Base-by-base conservation (phyloP, 2,888 invertebrate species). In the Diachrysia chrysitis region DNA sequence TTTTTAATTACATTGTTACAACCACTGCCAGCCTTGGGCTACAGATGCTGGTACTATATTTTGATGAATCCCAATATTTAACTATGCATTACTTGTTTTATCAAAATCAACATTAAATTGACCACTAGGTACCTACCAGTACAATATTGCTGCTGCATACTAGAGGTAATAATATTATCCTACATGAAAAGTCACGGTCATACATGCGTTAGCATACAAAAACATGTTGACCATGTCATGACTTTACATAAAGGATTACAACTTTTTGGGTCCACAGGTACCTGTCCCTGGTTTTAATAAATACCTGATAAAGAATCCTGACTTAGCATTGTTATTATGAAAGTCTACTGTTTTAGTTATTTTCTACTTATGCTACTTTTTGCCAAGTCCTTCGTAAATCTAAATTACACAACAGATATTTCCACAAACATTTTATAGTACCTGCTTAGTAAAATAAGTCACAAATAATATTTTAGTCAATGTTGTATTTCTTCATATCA, bases 401-500 rank as follows among this genome's bases (percentile, higher is more conserved):
- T 35, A 55, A 66, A 71, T 37, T 71, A 51, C 63, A 61, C 68
- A 76, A 76, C 82, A 79, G 79, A 79, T 69, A 72, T 77, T 64
- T 74, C 58, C 73, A 75, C 72, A 81, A 76, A 76, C 69, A 69
- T 63, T 46, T 46, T 19, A n/a, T n/a, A 46, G 56, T 60, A 51
- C 42, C 48, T 53, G 48, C 54, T 14, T 64, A 63, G 63, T 69
- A 35, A 61, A 58, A 65, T 48, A 66, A 63, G 48, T 66, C 72
- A 59, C 68, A 58, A 59, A 65, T 71, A 69, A 60, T 59, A 64
- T 73, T 69, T 64, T 48, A 71, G 66, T 53, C 64, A 76, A 60
- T 70, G 81, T 83, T 81, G 86, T 83, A 82, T 84, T 87, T 64
- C 59, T 81, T 83, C 81, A 85, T 91, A 91, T 91, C 91, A 91